Percentiles rank a stretch among this genome's conserved stretches.
Evolutionary conservation across 2,113 vertebrate genomes (phyloP).

Genomic region (Notothenia coriiceps): DNA sequence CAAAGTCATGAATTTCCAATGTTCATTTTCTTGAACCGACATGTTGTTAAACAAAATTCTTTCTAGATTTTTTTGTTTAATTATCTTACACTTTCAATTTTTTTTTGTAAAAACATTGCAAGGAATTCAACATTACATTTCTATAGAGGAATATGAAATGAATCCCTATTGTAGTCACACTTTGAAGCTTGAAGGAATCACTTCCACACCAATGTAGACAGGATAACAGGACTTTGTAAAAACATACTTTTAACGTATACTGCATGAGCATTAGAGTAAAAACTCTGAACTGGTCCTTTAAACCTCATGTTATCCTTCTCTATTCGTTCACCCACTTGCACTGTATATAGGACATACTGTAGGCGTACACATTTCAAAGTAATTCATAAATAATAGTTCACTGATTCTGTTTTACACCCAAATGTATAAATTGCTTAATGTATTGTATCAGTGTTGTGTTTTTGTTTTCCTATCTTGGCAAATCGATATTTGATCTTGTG

Average conservation of each 20-base stretch:
- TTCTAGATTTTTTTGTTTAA: neutral
- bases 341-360: slow-evolving; percentile 59
- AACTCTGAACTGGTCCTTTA: slow-evolving; percentile 17
- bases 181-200: neutral
- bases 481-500: slow-evolving; percentile 46
- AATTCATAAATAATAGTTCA: slow-evolving; percentile 21
- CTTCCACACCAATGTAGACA: neutral
- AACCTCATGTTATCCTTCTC: slow-evolving; percentile 22
- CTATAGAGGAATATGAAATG: too few relatives aligned
- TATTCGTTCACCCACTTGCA: slow-evolving; percentile 27
- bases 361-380: slow-evolving; percentile 33
- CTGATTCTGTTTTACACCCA: slow-evolving; percentile 27
- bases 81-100: neutral
- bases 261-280: neutral
- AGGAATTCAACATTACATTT: too few relatives aligned
- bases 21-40: too few relatives aligned
- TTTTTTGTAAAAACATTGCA: too few relatives aligned
- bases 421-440: slow-evolving; percentile 38
- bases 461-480: slow-evolving; percentile 31
- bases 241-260: neutral
- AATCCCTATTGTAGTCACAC: too few relatives aligned
- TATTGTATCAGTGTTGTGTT: slow-evolving; percentile 52
- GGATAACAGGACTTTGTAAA: neutral
- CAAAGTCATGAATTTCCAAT: too few relatives aligned
- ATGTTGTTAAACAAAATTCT: neutral